These are phyloP conservation scores for Achroia grisella DNA, from an alignment of 1,140 invertebrate species.

Conservation along the genomic window DNA sequence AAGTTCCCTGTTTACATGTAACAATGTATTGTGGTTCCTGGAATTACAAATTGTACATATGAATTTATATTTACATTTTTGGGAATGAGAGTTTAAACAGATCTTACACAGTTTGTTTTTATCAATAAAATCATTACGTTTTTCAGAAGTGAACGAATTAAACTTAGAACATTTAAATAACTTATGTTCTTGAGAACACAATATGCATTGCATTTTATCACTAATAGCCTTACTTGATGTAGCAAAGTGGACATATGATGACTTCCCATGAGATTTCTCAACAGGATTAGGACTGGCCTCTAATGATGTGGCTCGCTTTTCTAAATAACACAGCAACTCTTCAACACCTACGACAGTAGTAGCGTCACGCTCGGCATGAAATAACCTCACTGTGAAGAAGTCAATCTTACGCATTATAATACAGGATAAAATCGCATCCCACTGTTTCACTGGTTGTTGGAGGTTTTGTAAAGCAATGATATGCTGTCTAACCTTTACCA, in stretches of 20 bases:
- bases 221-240: too few species aligned
- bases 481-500: too few species aligned
- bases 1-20: not conserved
- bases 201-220: too few species aligned
- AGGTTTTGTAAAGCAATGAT: not conserved
- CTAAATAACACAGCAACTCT: too few species aligned
- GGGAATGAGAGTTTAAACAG: conserved; percentile 1
- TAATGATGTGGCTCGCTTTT: too few species aligned
- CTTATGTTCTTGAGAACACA: not conserved
- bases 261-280: too few species aligned
- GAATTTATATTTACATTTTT: conserved; percentile 6
- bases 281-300: too few species aligned
- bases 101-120: conserved; percentile 8
- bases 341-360: too few species aligned
- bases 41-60: conserved; percentile 1
- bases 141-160: not conserved
- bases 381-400: not conserved
- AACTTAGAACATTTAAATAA: conserved; percentile 4
- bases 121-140: not conserved
- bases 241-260: too few species aligned
- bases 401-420: conserved; percentile 5
- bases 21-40: conserved; percentile 2
- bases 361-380: too few species aligned
- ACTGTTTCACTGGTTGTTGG: not conserved
- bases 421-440: conserved; percentile 1